Conservation (phyloP, 2,113 vertebrate species). For the Tupaia tana region DNA sequence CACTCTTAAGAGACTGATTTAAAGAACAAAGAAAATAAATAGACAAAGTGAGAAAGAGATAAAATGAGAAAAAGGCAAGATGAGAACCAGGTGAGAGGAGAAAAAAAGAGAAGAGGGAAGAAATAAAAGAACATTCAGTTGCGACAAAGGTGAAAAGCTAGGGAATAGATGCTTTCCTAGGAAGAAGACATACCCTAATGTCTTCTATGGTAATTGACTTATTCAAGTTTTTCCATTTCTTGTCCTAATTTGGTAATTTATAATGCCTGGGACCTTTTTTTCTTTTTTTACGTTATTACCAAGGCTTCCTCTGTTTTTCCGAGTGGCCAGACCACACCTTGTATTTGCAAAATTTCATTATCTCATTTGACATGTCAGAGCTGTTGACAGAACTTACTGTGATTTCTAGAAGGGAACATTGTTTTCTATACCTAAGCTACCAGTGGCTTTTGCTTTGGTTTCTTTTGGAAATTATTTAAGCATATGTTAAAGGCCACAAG, state of each 20-base stretch:
- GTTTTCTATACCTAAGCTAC: background rate
- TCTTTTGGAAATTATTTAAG: slow-evolving; percentile 33
- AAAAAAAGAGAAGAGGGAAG: background rate
- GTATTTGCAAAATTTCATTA: background rate
- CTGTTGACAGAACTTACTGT: background rate
- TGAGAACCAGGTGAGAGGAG: too few relatives aligned
- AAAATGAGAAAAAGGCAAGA: background rate
- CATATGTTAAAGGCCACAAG: background rate
- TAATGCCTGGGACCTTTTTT: background rate
- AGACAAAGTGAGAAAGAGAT: background rate
- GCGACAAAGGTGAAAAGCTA: background rate
- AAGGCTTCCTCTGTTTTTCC: background rate
- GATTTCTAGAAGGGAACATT: background rate
- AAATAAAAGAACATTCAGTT: background rate
- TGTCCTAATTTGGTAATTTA: background rate
- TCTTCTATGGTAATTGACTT: background rate
- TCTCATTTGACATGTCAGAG: background rate
- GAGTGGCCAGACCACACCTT: background rate
- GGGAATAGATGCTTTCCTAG: background rate
- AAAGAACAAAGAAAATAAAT: slow-evolving; percentile 2
- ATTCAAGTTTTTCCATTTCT: background rate
- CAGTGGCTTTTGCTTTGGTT: background rate
- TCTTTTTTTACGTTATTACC: background rate
- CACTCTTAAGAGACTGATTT: background rate
- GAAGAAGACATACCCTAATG: background rate